Evolutionary conservation across 2,113 vertebrate genomes (phyloP), one percentile per base, ranked within the genome.

Genomic region (Albula glossodonta): DNA sequence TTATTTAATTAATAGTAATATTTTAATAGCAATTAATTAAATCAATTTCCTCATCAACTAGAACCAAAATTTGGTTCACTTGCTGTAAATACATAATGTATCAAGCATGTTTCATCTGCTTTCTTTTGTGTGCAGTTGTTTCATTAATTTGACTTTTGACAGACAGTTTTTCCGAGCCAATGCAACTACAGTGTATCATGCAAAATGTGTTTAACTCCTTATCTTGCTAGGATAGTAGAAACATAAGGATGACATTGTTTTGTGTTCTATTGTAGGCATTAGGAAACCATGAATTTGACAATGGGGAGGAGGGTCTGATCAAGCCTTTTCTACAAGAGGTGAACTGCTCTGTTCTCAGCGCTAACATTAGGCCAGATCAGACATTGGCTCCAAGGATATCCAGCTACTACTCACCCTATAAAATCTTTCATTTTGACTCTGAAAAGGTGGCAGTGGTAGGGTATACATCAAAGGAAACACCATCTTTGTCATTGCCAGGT

Each of bases 211-310:
- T 66, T 19, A 66, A 0, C 60, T 19, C 15, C 2, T 5, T 19
- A 19, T 3, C 17, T 66, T 66, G 15, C 10, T 60, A 2, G 56
- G 19, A 19, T 70, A n/a, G 50, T 81, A 19, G 49, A 53, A 19
- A 25, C n/a, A 10, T 56, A 53, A 56, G 51, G 9, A 81, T 52
- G 12, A 49, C 31, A 41, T 19, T n/a, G 51, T 83, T 41, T 83
- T 80, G 13, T 78, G 80, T 52, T 86, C 51, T 52, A 0, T 31
- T 86, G 85, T 90, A 99, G 98, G 96, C 95, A 56, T 91, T 99
- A 86, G 98, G 98, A 81, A 99, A 99, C 60, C 98, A 99, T 22
- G 98, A 99, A 92, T 99, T 99, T 89, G 98, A 99, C 91, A 97
- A 97, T 82, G 96, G 96, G 5, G 94, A 97, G 49, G 92, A 96